Conservation (phyloP, 2,113 vertebrate species). For the Hystrix brachyura region DNA sequence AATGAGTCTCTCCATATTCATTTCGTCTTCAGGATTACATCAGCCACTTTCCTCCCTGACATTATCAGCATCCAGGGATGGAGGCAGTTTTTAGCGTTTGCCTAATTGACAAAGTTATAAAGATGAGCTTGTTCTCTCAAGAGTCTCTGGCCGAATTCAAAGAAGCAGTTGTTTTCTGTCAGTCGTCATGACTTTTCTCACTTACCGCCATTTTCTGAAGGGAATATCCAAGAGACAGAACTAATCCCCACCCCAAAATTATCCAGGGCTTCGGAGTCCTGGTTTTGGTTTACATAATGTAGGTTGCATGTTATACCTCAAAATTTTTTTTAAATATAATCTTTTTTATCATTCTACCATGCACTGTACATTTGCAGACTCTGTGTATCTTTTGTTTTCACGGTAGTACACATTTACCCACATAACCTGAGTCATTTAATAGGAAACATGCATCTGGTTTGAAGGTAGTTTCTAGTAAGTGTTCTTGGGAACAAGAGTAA, state of each 20-base stretch:
- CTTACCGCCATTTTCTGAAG: constrained; percentile 59
- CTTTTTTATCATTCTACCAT: constrained; percentile 37
- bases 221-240: constrained; percentile 59
- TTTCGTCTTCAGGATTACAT: constrained; percentile 30
- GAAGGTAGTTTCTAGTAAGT: neutral
- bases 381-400: neutral
- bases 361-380: neutral
- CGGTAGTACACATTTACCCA: neutral
- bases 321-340: constrained; percentile 32
- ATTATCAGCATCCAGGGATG: neutral
- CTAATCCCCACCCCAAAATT: constrained; percentile 58
- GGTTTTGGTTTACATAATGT: constrained; percentile 73
- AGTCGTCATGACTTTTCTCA: neutral
- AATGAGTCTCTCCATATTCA: neutral
- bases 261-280: constrained; percentile 62
- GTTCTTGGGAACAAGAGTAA: neutral
- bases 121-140: constrained; percentile 61
- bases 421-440: neutral
- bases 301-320: constrained; percentile 45
- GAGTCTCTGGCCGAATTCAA: constrained; percentile 34
- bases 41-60: constrained; percentile 52
- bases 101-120: constrained; percentile 51
- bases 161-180: constrained; percentile 62
- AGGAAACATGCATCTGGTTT: neutral
- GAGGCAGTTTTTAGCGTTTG: constrained; percentile 35